Base-by-base conservation (phyloP, 2,797 vertebrate genomes). In the Galagoides demidoff region DNA sequence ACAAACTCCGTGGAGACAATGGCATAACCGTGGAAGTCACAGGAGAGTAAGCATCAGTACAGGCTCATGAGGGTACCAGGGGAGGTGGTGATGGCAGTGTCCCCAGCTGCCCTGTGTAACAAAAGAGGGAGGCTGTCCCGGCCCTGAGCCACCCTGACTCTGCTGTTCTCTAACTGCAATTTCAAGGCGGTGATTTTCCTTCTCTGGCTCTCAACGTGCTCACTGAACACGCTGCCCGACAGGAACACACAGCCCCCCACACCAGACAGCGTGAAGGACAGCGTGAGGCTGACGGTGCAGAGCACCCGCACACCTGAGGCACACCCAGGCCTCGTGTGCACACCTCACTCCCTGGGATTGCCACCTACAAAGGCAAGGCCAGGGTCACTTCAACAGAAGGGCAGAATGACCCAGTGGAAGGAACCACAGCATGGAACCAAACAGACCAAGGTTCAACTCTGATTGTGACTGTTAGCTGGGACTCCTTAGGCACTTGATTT, bases 231-330 rank as follows among this genome's bases (percentile, higher is more conserved):
- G 4, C 23, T 55, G 43, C 43, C 31, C 34, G n/a, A 10, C 0
- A 9, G n/a, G 25, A 20, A 37, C 7, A 1, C 3, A 7, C 2
- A 17, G 13, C 25, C 14, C 14, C 1, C 57, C 5, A 0, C 23
- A 1, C 6, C 27, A 85, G 29, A 27, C 29, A 9, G 34, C 0
- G 0, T 3, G 34, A 4, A n/a, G 23, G 45, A 10, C 1, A 2
- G 10, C 2, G 0, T 4, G 20, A 49, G 71, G 64, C 17, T 59
- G 43, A 7, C 3, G 0, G n/a, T 23, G 9, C 89, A 7, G 19
- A n/a, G 49, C 16, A 10, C 10, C 45, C 20, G 0, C 74, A 25
- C 5, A 49, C 39, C 37, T 17, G 57, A 12, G 12, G 27, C 74
- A 13, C 34, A 9, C 31, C 5, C 70, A n/a, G 64, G 64, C 64